Evolutionary conservation across 2,888 invertebrate genomes (phyloP), one percentile per base, ranked within the genome.

Genomic region (Macrosiphum euphorbiae): DNA sequence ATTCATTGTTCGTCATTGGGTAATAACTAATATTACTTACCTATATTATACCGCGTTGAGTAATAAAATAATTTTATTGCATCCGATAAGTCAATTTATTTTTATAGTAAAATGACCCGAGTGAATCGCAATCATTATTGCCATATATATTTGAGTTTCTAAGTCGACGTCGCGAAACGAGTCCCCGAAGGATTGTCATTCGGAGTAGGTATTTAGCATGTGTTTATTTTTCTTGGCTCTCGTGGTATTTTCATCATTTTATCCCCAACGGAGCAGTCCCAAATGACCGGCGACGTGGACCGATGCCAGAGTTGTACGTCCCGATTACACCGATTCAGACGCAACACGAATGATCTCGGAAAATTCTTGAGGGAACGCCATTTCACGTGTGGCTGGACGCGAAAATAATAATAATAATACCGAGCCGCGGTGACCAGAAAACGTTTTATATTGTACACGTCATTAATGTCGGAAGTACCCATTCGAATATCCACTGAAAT

Each of bases 181-280:
- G 86, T 88, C 92, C 67, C 92, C 8, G 10, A 92, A 88, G 92
- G 67, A 67, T 61, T 50, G 87, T 26, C 61, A 41, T 61, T 86
- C 13, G 5, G 41, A 16, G 35, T 35, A n/a, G 58, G 58, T 61
- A 58, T 92, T 87, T 61, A 61, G 50, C 86, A 85, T 44, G 91
- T 55, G 86, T 58, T 35, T 44, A 28, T 87, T 88, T 87, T 92
- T 92, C 92, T 87, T 92, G 92, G 92, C 92, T 92, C 35, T 50
- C 10, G n/a, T n/a, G n/a, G 11, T 24, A 41, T 35, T 26, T 87
- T 87, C 61, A 87, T 35, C 35, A n/a, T 87, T 44, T 92, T 50
- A 87, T 67, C 44, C 91, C 58, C 44, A 1, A 35, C 13, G 67
- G 50, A 61, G 50, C 41, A 13, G 61, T 61, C 61, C 92, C 92